These are phyloP conservation scores for Garrulus glandarius DNA, from an alignment of 2,797 vertebrate genomes.

Conservation along the genomic window DNA sequence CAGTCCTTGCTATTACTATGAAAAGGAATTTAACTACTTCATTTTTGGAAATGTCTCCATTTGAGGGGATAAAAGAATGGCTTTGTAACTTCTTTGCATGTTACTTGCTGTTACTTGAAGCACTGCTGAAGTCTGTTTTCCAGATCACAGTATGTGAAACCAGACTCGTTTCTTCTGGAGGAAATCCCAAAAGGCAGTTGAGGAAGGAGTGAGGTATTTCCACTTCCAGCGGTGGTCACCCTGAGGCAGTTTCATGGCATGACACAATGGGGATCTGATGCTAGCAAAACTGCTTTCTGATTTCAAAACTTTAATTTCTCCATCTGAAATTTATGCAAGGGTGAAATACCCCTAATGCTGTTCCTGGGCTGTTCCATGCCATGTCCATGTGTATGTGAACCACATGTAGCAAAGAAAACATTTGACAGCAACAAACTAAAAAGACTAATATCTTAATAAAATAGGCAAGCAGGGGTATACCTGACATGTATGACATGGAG, in stretches of 20 bases:
- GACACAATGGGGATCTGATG: background rate
- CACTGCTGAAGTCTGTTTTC: background rate
- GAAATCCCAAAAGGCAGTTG: background rate
- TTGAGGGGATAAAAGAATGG: background rate
- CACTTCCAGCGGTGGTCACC: background rate
- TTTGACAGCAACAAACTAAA: background rate
- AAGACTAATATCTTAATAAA: background rate
- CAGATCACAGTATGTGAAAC: background rate
- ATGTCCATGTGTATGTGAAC: background rate
- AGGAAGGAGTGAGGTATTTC: background rate
- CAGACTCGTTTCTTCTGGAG: background rate
- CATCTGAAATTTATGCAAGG: background rate
- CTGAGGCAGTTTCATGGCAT: background rate
- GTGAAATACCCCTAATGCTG: background rate
- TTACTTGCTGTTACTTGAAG: background rate
- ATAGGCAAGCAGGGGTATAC: background rate
- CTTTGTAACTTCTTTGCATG: background rate
- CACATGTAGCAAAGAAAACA: background rate
- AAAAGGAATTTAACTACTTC: background rate
- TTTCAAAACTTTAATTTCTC: background rate
- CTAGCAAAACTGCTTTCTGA: background rate
- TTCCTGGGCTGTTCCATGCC: background rate
- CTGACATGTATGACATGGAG: background rate
- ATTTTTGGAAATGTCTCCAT: background rate
- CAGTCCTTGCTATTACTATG: background rate